phyloP scores from a whole-genome alignment of 2,113 vertebrate species.

The Osmerus eperlanus region DNA sequence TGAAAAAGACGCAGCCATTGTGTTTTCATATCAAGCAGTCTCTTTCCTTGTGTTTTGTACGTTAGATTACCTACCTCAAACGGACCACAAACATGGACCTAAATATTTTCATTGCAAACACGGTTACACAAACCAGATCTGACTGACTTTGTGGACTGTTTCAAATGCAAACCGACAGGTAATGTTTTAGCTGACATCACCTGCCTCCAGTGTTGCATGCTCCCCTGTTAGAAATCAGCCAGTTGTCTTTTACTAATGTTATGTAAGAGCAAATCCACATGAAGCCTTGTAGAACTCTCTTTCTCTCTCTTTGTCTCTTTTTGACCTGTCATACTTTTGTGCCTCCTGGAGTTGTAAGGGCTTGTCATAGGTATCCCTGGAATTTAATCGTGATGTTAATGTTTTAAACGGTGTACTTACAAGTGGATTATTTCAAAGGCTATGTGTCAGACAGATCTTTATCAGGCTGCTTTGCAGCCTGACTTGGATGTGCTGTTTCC shows the following conservation, averaged over 20 bases:
- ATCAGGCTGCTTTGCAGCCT: conserved; percentile 61
- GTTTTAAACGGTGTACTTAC: conserved; percentile 60
- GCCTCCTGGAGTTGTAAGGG: conserved; percentile 18
- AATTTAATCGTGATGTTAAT: conserved; percentile 55
- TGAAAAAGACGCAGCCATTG: conserved; percentile 14
- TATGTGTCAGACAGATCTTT: conserved; percentile 61
- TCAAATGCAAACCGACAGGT: conserved; percentile 64
- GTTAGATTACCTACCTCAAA: conserved; percentile 26
- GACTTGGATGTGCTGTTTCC: conserved; percentile 47
- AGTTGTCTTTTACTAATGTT: conserved; percentile 45
- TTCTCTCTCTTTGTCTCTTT: background rate
- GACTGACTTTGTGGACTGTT: conserved; percentile 67
- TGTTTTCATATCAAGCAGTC: conserved; percentile 52
- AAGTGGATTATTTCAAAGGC: conserved; percentile 71
- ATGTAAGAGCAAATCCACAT: conserved; percentile 27
- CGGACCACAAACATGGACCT: conserved; percentile 23
- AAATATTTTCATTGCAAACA: conserved; percentile 40
- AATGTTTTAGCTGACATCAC: conserved; percentile 66
- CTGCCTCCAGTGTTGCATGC: conserved; percentile 54
- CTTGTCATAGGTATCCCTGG: conserved; percentile 31
- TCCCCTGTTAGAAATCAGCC: conserved; percentile 40
- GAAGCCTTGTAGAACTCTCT: conserved; percentile 17
- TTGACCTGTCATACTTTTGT: background rate
- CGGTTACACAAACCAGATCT: conserved; percentile 60
- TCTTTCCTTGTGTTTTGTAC: conserved; percentile 38